These are phyloP conservation scores for Hepsetus odoe DNA, from an alignment of 2,113 vertebrate species.

Conservation along the genomic window DNA sequence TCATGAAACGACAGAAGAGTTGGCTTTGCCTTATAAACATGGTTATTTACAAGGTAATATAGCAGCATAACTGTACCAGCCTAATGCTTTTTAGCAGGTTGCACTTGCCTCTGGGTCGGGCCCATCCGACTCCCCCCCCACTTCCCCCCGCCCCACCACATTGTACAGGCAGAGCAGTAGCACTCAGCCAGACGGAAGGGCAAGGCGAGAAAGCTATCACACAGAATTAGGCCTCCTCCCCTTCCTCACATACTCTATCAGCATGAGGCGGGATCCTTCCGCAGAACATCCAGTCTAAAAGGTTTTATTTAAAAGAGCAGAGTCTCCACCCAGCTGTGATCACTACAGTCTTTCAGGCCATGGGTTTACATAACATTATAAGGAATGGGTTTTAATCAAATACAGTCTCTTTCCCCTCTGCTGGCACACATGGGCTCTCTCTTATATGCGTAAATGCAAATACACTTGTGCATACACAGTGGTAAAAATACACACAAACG, in stretches of 20 bases:
- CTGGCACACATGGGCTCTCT: slow-evolving; percentile 16
- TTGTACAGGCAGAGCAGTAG: not conserved
- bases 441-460: slow-evolving; percentile 43
- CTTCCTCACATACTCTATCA: slow-evolving; percentile 35
- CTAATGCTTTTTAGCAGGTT: slow-evolving; percentile 2
- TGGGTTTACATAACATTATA: slow-evolving; percentile 61
- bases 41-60: no score
- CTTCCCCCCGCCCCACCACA: not conserved
- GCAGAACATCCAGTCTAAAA: slow-evolving; percentile 32
- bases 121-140: not conserved
- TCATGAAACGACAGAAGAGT: no score
- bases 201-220: slow-evolving; percentile 19
- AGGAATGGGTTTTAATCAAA: slow-evolving; percentile 56
- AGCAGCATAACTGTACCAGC: no score
- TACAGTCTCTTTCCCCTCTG: slow-evolving; percentile 37
- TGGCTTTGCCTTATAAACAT: no score
- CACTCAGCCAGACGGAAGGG: slow-evolving; percentile 14
- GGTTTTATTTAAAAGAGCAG: slow-evolving; percentile 55
- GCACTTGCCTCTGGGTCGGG: not conserved
- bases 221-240: slow-evolving; percentile 40
- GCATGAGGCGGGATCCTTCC: slow-evolving; percentile 4
- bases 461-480: slow-evolving; percentile 37
- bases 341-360: slow-evolving; percentile 58
- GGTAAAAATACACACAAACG: slow-evolving; percentile 17
- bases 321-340: slow-evolving; percentile 56